Percentiles rank a stretch among this genome's conserved stretches.
Conservation (phyloP, 2,888 invertebrate genomes). For the Dryobotodes eremita region DNA sequence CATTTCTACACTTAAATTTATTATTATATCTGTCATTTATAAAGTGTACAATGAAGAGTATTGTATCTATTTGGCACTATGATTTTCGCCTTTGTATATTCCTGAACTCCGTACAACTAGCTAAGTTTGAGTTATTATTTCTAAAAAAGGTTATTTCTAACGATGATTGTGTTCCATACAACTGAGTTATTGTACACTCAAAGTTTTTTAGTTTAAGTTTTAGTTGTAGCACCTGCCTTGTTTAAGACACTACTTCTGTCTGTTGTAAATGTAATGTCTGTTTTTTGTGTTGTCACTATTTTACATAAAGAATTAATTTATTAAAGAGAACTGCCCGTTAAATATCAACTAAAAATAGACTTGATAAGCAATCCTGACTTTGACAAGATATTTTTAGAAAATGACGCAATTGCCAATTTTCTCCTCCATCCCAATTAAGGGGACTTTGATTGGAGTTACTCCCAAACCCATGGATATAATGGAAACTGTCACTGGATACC, state of each 20-base stretch:
- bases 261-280: too few relatives aligned
- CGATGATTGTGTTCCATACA: too few relatives aligned
- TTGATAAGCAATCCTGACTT: neutral
- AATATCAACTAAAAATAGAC: neutral
- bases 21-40: neutral
- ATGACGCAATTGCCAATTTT: conserved; percentile 1
- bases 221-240: neutral
- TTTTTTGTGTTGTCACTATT: too few relatives aligned
- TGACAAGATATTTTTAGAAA: neutral
- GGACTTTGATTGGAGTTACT: conserved; percentile 23
- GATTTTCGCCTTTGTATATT: neutral
- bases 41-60: neutral
- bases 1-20: neutral
- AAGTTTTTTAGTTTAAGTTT: neutral
- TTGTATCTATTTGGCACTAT: neutral
- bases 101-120: neutral
- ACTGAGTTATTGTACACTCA: neutral
- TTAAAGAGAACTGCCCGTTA: too few relatives aligned
- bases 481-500: conserved; percentile 26
- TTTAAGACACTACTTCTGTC: neutral
- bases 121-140: neutral
- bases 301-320: too few relatives aligned
- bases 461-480: conserved; percentile 29
- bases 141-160: neutral
- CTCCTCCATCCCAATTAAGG: neutral